A percentile compares a stretch with the other conserved stretches of the same genome.
These are phyloP conservation scores for Mirounga angustirostris DNA, from an alignment of 2,113 vertebrate species.

Conservation along the genomic window DNA sequence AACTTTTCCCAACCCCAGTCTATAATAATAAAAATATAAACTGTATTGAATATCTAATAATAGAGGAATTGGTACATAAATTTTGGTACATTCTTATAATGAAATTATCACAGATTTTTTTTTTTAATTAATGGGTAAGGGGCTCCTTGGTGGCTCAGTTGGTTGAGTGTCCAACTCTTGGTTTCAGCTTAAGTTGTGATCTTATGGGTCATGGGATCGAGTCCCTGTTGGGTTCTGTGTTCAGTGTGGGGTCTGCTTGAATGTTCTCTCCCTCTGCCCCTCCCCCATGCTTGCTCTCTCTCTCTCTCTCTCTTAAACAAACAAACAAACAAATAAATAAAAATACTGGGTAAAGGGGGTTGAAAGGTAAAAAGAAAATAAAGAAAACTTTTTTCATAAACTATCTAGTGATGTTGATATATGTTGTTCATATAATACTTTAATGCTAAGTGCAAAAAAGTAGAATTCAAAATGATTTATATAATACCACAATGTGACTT, in stretches of 20 bases:
- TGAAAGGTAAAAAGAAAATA: background rate
- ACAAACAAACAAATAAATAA: background rate
- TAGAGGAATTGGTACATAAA: background rate
- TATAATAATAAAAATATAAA: background rate
- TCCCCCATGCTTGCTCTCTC: background rate
- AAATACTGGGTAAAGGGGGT: background rate
- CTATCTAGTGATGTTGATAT: background rate
- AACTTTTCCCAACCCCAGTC: background rate
- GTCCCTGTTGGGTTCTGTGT: background rate
- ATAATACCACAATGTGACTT: background rate
- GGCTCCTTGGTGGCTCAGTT: background rate
- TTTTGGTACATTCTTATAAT: background rate
- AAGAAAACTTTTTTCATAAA: background rate
- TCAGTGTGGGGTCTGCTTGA: background rate
- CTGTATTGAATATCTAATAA: background rate
- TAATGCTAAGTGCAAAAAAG: background rate
- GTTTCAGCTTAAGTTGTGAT: background rate
- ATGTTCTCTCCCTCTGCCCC: background rate
- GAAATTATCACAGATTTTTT: background rate
- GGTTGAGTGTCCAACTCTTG: background rate
- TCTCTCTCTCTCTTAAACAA: background rate
- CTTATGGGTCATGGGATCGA: background rate
- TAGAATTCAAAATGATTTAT: conserved; percentile 17
- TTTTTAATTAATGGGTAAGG: background rate
- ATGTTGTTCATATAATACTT: background rate